Conservation (phyloP, 53 echinoderm and acorn worm species). For the Temnopleurus reevesii region DNA sequence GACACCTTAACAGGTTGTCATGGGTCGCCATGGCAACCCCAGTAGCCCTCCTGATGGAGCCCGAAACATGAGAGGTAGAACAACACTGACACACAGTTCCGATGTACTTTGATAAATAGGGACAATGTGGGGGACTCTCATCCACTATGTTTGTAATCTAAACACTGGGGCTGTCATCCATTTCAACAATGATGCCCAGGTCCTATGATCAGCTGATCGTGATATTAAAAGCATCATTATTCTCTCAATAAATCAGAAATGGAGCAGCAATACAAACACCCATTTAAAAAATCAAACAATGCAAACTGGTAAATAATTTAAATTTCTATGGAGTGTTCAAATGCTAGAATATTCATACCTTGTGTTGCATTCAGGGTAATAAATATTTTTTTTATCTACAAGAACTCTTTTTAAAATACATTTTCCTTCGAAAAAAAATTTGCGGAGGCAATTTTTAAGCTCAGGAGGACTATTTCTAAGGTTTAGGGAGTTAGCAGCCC, state of each 20-base stretch:
- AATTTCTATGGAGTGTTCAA: no score
- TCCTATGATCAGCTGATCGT: conserved; percentile 34
- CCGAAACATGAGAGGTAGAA: conserved; percentile 43
- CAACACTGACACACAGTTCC: conserved; percentile 42
- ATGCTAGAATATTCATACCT: no score
- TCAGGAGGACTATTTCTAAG: no score
- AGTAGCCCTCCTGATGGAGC: conserved; percentile 1
- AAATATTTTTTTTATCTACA: no score
- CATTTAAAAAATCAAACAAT: not conserved
- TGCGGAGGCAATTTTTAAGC: no score
- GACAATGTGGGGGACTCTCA: conserved; percentile 28
- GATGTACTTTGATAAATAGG: conserved; percentile 29
- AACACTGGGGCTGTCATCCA: conserved; percentile 25
- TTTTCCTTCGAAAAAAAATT: no score
- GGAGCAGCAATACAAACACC: not conserved
- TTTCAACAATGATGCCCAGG: conserved; percentile 22
- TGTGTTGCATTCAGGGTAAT: no score
- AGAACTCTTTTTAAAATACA: no score
- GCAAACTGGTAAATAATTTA: no score
- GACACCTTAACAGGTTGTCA: conserved; percentile 58
- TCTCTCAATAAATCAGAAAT: no score
- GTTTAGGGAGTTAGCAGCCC: no score
- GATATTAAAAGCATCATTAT: no score
- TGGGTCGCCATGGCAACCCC: conserved; percentile 26
- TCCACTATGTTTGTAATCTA: conserved; percentile 19